These are phyloP conservation scores for Pygmarrhopalites habei DNA, from an alignment of 1,140 invertebrate species.

Conservation along the genomic window DNA sequence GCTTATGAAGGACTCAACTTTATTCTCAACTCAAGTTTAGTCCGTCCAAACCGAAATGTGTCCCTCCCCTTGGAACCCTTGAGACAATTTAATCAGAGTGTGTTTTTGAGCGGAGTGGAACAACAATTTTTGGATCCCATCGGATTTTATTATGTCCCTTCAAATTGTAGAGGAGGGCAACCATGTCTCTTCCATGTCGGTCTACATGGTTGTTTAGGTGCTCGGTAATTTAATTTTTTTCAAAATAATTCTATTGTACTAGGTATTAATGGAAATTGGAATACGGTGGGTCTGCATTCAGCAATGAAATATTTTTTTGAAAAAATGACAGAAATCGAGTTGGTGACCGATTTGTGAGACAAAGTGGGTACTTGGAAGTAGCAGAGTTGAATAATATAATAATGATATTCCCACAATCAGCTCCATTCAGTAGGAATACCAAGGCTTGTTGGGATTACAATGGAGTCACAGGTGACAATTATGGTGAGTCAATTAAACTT, in stretches of 20 bases:
- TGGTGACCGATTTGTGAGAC: slow-evolving; percentile 40
- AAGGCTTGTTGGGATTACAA: slow-evolving; percentile 47
- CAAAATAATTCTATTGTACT: slow-evolving; percentile 40
- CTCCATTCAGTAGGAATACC: slow-evolving; percentile 38
- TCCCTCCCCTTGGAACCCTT: slow-evolving; percentile 39
- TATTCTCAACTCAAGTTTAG: slow-evolving; percentile 40
- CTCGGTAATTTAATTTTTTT: slow-evolving; percentile 35
- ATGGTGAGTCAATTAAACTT: background rate
- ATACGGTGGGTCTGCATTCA: background rate
- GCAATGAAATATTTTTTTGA: background rate
- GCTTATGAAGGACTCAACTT: slow-evolving; percentile 43
- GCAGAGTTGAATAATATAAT: slow-evolving; percentile 47
- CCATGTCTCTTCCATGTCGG: slow-evolving; percentile 43
- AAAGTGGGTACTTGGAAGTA: slow-evolving; percentile 45
- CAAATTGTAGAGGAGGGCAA: slow-evolving; percentile 36
- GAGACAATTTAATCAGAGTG: slow-evolving; percentile 40
- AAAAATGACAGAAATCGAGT: background rate
- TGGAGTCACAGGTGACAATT: slow-evolving; percentile 2
- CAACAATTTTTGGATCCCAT: slow-evolving; percentile 37
- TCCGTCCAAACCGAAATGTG: background rate
- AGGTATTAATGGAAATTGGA: background rate
- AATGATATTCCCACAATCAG: slow-evolving; percentile 46
- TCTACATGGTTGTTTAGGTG: slow-evolving; percentile 43
- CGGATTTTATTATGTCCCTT: slow-evolving; percentile 42
- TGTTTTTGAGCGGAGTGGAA: slow-evolving; percentile 14